Evolutionary conservation across 2,113 vertebrate genomes (phyloP).

Genomic region (Varanus komodoensis): DNA sequence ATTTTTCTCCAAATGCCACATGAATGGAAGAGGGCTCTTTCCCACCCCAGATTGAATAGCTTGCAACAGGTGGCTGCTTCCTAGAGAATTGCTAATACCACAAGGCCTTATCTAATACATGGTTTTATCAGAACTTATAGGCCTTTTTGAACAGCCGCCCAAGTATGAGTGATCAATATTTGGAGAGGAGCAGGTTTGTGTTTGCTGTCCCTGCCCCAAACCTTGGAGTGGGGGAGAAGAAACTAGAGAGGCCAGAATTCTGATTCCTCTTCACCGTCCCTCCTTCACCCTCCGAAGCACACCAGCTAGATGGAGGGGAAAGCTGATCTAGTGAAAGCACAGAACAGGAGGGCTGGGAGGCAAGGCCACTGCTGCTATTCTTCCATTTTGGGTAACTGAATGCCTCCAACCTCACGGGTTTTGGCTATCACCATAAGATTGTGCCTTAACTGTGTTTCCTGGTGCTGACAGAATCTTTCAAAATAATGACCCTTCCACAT

Average conservation of each 20-base stretch:
- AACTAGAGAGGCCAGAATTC: too few relatives aligned
- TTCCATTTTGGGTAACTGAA: too few relatives aligned
- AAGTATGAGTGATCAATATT: not conserved
- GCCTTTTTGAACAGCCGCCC: not conserved
- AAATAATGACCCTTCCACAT: too few relatives aligned
- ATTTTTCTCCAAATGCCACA: not conserved
- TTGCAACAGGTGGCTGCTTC: not conserved
- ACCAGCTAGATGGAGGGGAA: too few relatives aligned
- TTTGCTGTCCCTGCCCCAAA: not conserved
- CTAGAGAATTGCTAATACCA: slow-evolving; percentile 1
- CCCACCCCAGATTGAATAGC: not conserved
- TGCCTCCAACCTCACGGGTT: too few relatives aligned
- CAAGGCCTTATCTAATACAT: not conserved
- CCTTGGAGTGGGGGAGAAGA: too few relatives aligned
- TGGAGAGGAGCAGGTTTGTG: not conserved
- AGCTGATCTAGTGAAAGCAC: too few relatives aligned
- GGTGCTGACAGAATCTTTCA: not conserved
- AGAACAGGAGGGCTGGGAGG: too few relatives aligned
- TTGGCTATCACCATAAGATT: too few relatives aligned
- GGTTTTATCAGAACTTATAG: not conserved
- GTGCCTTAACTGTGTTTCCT: not conserved
- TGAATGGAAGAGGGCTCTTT: not conserved
- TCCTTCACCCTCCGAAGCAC: too few relatives aligned
- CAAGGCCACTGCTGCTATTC: too few relatives aligned
- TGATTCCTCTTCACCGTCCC: too few relatives aligned